Conservation (phyloP, 2,797 vertebrate genomes). For the Melopsittacus undulatus region DNA sequence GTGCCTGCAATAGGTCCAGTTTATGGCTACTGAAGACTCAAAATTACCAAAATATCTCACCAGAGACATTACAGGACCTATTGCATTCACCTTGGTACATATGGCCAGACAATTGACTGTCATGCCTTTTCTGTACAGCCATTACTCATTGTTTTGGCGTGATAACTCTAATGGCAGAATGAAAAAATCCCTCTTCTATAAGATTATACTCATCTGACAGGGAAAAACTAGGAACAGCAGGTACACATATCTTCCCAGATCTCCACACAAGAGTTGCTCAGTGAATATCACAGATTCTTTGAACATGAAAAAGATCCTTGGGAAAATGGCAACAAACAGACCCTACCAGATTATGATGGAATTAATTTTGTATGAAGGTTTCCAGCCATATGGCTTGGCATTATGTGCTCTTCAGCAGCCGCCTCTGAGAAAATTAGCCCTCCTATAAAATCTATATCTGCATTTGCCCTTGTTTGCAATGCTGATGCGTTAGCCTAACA, state of each 20-base stretch:
- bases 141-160: slow-evolving; percentile 17
- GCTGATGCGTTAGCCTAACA: background rate
- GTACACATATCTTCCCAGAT: background rate
- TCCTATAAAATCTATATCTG: background rate
- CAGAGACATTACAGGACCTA: background rate
- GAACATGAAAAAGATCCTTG: background rate
- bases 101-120: slow-evolving; percentile 13
- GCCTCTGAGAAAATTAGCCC: slow-evolving; percentile 4
- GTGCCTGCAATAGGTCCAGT: slow-evolving; percentile 33
- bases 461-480: background rate
- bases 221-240: background rate
- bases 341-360: background rate
- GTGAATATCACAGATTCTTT: background rate
- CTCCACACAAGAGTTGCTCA: background rate
- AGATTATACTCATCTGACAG: background rate
- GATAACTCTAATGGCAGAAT: background rate
- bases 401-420: background rate
- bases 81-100: slow-evolving; percentile 13
- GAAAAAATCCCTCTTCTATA: background rate
- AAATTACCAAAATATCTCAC: background rate
- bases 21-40: slow-evolving; percentile 13
- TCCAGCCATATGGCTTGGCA: slow-evolving; percentile 30
- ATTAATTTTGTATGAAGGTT: slow-evolving; percentile 20
- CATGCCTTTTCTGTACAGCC: background rate
- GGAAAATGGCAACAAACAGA: slow-evolving; percentile 23